Conservation (phyloP, 2,888 invertebrate genomes). For the Merodon equestris region DNA sequence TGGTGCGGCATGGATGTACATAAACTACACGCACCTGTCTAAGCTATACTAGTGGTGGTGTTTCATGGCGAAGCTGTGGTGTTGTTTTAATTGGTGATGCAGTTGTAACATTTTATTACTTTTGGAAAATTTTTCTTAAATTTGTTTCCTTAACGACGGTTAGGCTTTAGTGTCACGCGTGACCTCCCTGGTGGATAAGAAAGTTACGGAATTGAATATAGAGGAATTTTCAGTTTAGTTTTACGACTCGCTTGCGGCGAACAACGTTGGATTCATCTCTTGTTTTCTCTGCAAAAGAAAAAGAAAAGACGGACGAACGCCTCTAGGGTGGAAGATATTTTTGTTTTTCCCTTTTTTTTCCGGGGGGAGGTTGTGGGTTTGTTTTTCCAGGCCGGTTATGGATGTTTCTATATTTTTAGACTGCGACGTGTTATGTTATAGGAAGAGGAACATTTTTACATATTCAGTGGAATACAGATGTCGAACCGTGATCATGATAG, state of each 20-base stretch:
- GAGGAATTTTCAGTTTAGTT: neutral
- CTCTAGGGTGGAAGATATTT: conserved; percentile 1
- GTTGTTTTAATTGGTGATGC: conserved; percentile 24
- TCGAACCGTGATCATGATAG: too few species aligned
- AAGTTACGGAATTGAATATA: conserved; percentile 16
- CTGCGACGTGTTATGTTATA: too few species aligned
- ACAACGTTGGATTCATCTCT: too few species aligned
- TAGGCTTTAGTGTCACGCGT: neutral
- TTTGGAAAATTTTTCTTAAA: conserved; percentile 1
- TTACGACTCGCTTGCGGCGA: too few species aligned
- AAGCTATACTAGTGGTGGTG: conserved; percentile 28
- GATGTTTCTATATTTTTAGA: too few species aligned
- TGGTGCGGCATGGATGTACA: neutral
- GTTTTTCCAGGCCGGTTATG: too few species aligned
- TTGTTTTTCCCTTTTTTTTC: too few species aligned
- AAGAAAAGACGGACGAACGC: neutral
- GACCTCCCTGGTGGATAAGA: neutral
- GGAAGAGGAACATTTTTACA: too few species aligned
- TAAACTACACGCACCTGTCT: conserved; percentile 28
- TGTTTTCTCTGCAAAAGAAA: too few species aligned
- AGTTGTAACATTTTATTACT: conserved; percentile 32
- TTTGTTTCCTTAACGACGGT: conserved; percentile 8
- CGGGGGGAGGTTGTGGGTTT: too few species aligned
- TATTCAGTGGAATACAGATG: too few species aligned
- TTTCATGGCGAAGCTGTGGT: neutral